Evolutionary conservation across 2,888 invertebrate genomes (phyloP), one percentile per base, ranked within the genome.

Genomic region (Griposia aprilina): DNA sequence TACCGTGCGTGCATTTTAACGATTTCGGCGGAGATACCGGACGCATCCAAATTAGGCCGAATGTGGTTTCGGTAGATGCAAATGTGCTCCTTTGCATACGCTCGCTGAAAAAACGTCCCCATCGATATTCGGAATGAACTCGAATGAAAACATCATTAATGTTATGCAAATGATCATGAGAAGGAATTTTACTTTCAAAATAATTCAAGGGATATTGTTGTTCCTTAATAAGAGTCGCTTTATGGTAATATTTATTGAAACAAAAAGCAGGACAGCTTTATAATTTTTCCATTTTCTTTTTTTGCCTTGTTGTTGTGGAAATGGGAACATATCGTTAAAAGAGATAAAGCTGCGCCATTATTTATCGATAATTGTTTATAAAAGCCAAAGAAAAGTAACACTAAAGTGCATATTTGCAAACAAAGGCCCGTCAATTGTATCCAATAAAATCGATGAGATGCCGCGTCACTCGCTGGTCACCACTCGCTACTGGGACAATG

Each of bases 1-100:
- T 96, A 96, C 96, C 93, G 96, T 95, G 94, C 95, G 94, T 94
- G 94, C 93, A 91, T 95, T 95, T 95, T 94, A 95, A 96, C 94
- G 96, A 96, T 95, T 93, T 90, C 92, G 87, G 78, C 84, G 83
- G 92, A 94, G 95, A 96, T 95, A 96, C 91, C 93, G 92, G 92
- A 90, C 90, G 94, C 93, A 95, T 94, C 95, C 96, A 97, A 97
- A 95, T 96, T 95, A 95, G 96, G 94, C 85, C 88, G 93, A 93
- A 90, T 91, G 93, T 90, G 90, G 92, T 93, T 93, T 92, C 83
- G 87, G 90, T 83, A 91, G 93, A 95, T 95, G 95, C 95, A 96
- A 96, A 96, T 96, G 90, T 86, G 89, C 89, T 93, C 76, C 89
- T 96, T 96, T 95, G 95, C 95, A 95, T 96, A 94, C 92, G 88